Percentiles rank a stretch among this genome's conserved stretches.
Conservation (phyloP, 2,113 vertebrate genomes). For the Semnornis frantzii region DNA sequence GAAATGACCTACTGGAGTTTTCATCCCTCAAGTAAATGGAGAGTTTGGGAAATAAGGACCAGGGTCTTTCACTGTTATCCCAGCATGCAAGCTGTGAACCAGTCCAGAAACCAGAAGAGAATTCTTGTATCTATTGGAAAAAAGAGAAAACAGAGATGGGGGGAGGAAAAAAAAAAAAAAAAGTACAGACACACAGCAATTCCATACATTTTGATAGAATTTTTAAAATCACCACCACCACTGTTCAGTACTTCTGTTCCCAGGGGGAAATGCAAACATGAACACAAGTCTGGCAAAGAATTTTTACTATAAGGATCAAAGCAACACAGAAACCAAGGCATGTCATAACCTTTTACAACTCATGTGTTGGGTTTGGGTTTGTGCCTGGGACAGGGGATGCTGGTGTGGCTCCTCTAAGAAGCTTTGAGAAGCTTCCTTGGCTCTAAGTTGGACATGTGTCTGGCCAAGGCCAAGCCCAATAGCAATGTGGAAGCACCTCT, state of each 20-base stretch:
- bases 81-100: constrained; percentile 94
- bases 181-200: background rate
- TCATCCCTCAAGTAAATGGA: constrained; percentile 93
- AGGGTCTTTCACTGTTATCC: constrained; percentile 87
- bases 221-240: background rate
- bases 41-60: constrained; percentile 92
- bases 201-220: background rate
- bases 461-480: background rate
- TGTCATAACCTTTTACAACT: background rate
- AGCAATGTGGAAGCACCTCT: background rate
- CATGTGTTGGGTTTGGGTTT: background rate
- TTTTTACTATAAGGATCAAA: background rate
- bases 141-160: background rate
- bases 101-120: constrained; percentile 92
- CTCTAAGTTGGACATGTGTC: background rate
- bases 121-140: constrained; percentile 84
- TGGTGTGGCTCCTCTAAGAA: background rate
- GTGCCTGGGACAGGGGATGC: background rate
- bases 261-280: background rate
- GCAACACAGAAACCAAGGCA: background rate
- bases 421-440: background rate
- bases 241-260: rapidly evolving
- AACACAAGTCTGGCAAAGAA: background rate
- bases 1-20: constrained; percentile 91
- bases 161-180: background rate